Conservation (phyloP, 2,888 invertebrate genomes). For the Pseudanteris insignis region DNA sequence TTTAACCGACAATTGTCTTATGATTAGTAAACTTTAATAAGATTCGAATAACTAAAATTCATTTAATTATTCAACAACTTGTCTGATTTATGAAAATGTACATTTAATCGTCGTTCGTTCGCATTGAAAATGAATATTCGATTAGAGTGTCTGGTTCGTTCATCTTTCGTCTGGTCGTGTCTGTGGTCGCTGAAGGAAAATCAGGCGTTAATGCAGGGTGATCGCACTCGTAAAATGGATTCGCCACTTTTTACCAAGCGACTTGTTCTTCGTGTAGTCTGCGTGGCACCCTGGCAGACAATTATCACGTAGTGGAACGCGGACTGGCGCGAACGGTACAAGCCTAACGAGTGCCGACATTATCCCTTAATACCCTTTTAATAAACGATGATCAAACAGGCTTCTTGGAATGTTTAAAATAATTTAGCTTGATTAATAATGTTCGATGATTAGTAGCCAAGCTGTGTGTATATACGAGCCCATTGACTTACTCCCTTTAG, state of each 20-base stretch:
- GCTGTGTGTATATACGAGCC: too few relatives aligned
- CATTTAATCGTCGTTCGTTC: too few relatives aligned
- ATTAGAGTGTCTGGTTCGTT: conserved; percentile 2
- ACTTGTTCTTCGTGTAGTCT: conserved; percentile 21
- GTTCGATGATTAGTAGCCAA: conserved; percentile 10
- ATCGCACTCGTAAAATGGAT: conserved; percentile 48
- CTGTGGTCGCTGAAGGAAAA: conserved; percentile 27
- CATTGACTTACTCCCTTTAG: too few relatives aligned
- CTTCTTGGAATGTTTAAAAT: conserved; percentile 27
- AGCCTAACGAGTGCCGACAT: conserved; percentile 21
- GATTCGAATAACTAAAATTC: too few relatives aligned
- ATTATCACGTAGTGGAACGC: conserved; percentile 29
- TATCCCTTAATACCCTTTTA: conserved; percentile 26
- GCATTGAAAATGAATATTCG: conserved; percentile 13
- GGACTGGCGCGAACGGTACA: conserved; percentile 26
- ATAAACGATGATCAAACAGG: conserved; percentile 30
- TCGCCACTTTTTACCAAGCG: conserved; percentile 25
- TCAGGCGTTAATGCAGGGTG: conserved; percentile 38
- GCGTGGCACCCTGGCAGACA: conserved; percentile 24
- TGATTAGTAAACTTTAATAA: too few relatives aligned
- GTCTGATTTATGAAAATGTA: too few relatives aligned
- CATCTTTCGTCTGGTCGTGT: conserved; percentile 2
- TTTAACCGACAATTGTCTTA: too few relatives aligned
- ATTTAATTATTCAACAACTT: too few relatives aligned
- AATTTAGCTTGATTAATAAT: conserved; percentile 23